Evolutionary conservation across 1,140 invertebrate species (phyloP), one percentile per base, ranked within the genome.

Genomic region (Drosophila pseudoananassae): DNA sequence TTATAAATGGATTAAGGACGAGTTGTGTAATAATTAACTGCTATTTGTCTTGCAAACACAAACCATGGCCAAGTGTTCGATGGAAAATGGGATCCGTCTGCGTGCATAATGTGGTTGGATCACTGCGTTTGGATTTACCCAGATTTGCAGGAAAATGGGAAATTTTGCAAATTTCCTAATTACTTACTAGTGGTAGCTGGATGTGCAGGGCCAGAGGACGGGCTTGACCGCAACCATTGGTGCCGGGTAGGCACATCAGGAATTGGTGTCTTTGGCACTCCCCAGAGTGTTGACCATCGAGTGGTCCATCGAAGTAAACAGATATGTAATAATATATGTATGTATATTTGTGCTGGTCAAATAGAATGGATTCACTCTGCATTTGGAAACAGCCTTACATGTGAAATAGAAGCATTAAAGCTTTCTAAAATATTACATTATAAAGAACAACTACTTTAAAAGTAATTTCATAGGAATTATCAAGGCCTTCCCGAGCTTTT

Each of bases 161-260:
- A 76, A 69, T 84, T 76, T 84, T 65, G 73, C 66, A 81, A 80
- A 84, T 85, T 84, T 85, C 76, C 81, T 77, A 84, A 84, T 84
- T 85, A 79, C 81, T 81, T 75, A 80, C 51, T 55, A 55, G 50
- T 84, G 83, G 58, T 60, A 36, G 50, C 55, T 31, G 40, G 15
- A 38, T 38, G 20, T 10, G 14, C 15, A 14, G n/a, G 50, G 29
- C 31, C 40, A 36, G 12, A 36, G 25, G 6, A 8, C 27, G 20
- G n/a, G 15, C 10, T 1, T 27, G 12, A 45, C 20, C 61, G 15
- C 65, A 69, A 55, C 38, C 27, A 6, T 36, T 23, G 43, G 40
- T 55, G 33, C 33, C 10, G 17, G 5, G 15, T n/a, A 14, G 40
- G 15, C 31, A 17, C 43, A 36, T 2, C 15, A n/a, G 27, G n/a